Percentiles rank a stretch among this genome's conserved stretches.
Conservation (phyloP, 2,797 vertebrate species). For the Sebastes goodei region DNA sequence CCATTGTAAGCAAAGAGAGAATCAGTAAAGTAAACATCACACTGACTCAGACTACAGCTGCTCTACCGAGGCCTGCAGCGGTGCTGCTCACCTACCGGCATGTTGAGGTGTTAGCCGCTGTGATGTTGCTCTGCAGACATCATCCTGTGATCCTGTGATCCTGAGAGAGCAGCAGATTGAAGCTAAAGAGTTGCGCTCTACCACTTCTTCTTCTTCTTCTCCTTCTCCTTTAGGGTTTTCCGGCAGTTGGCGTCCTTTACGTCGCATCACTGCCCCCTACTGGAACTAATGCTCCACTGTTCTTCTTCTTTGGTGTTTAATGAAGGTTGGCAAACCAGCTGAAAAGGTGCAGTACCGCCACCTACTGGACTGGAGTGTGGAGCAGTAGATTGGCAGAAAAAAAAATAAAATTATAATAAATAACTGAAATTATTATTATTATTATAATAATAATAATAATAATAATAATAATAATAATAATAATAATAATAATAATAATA, state of each 20-base stretch:
- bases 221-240: not conserved
- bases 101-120: not conserved
- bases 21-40: not conserved
- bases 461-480: too few relatives aligned
- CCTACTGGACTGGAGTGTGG: too few relatives aligned
- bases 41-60: accelerated
- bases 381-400: too few relatives aligned
- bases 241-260: not conserved
- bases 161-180: not conserved
- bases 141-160: not conserved
- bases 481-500: too few relatives aligned
- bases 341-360: too few relatives aligned
- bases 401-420: too few relatives aligned
- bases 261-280: not conserved
- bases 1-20: not conserved
- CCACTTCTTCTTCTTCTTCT: not conserved
- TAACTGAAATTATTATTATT: too few relatives aligned
- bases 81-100: conserved; percentile 6
- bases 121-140: not conserved
- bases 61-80: not conserved
- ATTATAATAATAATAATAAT: too few relatives aligned
- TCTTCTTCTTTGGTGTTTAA: too few relatives aligned
- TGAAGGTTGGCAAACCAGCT: too few relatives aligned
- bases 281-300: accelerated
- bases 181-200: not conserved